phyloP scores from a whole-genome alignment of 1,140 invertebrate genomes.

The Drosophila melanica region DNA sequence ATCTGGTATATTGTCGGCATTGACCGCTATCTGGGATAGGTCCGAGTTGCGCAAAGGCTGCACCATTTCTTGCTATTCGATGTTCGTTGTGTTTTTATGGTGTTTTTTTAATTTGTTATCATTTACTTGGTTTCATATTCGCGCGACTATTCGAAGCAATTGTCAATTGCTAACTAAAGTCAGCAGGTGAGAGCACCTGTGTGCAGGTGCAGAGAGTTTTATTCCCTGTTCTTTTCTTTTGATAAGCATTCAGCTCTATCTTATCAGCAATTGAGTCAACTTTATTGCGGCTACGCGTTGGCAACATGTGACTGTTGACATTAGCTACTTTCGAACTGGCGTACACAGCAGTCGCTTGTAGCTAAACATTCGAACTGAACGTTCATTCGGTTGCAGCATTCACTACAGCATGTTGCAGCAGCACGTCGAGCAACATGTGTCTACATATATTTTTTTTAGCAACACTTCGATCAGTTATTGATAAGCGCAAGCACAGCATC shows the following conservation, averaged over 20 bases:
- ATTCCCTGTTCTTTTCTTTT: conserved; percentile 17
- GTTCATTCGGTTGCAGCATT: neutral
- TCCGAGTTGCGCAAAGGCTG: conserved; percentile 69
- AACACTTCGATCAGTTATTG: too few species aligned
- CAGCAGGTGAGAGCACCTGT: neutral
- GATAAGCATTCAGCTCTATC: conserved; percentile 59
- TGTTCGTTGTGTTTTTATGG: conserved; percentile 18
- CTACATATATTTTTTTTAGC: too few species aligned
- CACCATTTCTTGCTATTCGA: conserved; percentile 56
- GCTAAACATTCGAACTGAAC: neutral
- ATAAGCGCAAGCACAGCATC: neutral
- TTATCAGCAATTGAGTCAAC: conserved; percentile 53
- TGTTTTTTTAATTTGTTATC: conserved; percentile 14
- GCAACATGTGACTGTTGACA: conserved; percentile 12
- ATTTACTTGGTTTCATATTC: conserved; percentile 51
- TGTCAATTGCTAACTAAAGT: conserved; percentile 46
- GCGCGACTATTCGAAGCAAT: conserved; percentile 63
- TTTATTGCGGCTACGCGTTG: conserved; percentile 46
- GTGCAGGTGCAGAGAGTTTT: conserved; percentile 16
- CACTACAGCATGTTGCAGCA: neutral
- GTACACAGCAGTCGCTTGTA: conserved; percentile 6
- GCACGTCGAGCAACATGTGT: too few species aligned
- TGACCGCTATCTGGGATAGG: conserved; percentile 75
- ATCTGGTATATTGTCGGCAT: conserved; percentile 76
- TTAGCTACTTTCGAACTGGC: neutral